Evolutionary conservation across 37 sponge, comb jelly and placozoan species (phyloP), one percentile per base, ranked within the genome.

Genomic region (Corticium candelabrum): DNA sequence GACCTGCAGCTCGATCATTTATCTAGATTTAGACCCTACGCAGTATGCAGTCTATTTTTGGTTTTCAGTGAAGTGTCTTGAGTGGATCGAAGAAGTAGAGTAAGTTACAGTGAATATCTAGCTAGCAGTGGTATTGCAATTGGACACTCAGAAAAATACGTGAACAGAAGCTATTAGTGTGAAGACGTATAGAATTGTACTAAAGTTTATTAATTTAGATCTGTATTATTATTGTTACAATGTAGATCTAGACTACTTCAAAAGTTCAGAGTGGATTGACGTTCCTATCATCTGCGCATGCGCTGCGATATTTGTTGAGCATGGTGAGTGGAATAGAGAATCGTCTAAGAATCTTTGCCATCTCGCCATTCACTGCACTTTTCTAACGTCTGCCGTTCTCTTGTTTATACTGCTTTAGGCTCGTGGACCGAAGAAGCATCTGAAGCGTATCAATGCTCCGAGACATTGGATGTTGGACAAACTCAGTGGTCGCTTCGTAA

Each of bases 401-500:
- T n/a, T n/a, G n/a, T n/a, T n/a, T n/a, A n/a, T n/a, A n/a, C n/a
- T n/a, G n/a, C n/a, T 70, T 34, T 70, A 70, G 99, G 82, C 74
- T 69, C 87, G 99, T 69, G 99, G 99, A 37, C 99, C 99, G 1
- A 94, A 95, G 86, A 98, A 94, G 83, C 99, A 98, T 68, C 40
- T 98, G 83, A 98, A 98, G 95, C 88, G 99, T 72, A 74, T 89
- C 34, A 86, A 94, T 50, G 99, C 99, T 32, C 99, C 99, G 33
- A 91, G 86, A 39, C 96, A 94, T 82, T 98, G 99, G 99, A 98
- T 98, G 99, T 67, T 98, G 56, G 99, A 98, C 87, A 98, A 98
- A 83, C 84, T 98, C 3, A 85, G 87, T 30, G 99, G 99, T 29
- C 75, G 81, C 82, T 98, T 90, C 77, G 94, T 93, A 72, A 90